Evolutionary conservation across 92 coral and sea anemone genomes (phyloP), one percentile per base, ranked within the genome.

Genomic region (Heteractis magnifica): DNA sequence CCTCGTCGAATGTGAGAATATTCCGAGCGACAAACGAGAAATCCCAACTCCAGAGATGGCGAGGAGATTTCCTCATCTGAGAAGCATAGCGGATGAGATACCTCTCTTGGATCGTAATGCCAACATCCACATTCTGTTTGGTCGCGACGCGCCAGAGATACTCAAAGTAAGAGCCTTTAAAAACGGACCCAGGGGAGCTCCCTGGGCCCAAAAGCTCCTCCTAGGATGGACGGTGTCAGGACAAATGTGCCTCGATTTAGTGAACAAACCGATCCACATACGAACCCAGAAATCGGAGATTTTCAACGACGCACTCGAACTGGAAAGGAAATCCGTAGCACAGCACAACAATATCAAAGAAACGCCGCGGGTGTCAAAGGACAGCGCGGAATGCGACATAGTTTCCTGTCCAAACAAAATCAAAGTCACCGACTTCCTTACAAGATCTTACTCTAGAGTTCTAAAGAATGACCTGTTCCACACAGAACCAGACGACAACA

Each of bases 161-260:
- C 87, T 84, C 48, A 84, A 75, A 62, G 81, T 84, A 14, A 64
- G 87, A 34, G 44, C 44, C 44, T 34, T 34, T 34, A 34, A 34
- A 34, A 34, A 34, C 44, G 44, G 44, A 34, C 44, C 44, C 44
- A 34, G 44, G 44, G 44, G 44, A 34, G 44, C 44, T 2, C 44
- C 44, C 44, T 34, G 83, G 89, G 21, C 70, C 55, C 84, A 82
- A 23, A 82, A 72, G 84, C 85, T 87, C 6, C 65, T 75, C 49
- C 77, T 87, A 15, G 90, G 90, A 10, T 87, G 86, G 90, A 87
- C 90, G 6, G 77, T 87, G 75, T 81, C 90, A 19, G 86, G 86
- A 5, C 86, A 81, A 50, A 65, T 8, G 56, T 86, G 90, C 82
- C 90, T 86, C 62, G 81, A 86, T 59, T 77, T 48, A 14, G 19